phyloP scores from a whole-genome alignment of 2,888 invertebrate species.

The Himalopsyche anomala region DNA sequence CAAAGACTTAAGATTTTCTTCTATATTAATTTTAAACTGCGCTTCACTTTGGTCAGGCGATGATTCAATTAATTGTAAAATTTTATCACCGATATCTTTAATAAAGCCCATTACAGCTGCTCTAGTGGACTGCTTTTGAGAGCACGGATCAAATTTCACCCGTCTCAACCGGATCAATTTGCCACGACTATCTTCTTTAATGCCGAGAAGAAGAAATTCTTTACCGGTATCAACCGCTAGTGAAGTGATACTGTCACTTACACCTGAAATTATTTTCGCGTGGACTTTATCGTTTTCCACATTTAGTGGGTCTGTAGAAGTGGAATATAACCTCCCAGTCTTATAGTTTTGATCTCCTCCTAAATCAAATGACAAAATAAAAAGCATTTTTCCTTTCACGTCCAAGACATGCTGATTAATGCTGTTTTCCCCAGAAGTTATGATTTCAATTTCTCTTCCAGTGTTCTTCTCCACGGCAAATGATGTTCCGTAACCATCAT shows the following conservation, averaged over 20 bases:
- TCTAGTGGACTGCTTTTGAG: background rate
- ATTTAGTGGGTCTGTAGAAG: slow-evolving; percentile 36
- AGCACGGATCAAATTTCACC: slow-evolving; percentile 46
- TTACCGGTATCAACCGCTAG: slow-evolving; percentile 36
- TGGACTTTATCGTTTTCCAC: slow-evolving; percentile 27
- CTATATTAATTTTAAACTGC: background rate
- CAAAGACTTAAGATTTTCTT: background rate
- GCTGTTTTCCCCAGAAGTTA: slow-evolving; percentile 47
- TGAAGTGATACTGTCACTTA: slow-evolving; percentile 35
- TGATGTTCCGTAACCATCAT: slow-evolving; percentile 41
- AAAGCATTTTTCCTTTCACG: slow-evolving; percentile 47
- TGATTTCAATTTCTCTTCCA: slow-evolving; percentile 46
- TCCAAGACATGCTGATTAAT: slow-evolving; percentile 48
- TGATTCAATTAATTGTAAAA: background rate
- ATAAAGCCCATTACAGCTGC: background rate
- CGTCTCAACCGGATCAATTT: slow-evolving; percentile 43
- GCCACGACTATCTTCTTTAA: background rate
- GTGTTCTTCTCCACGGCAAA: slow-evolving; percentile 27
- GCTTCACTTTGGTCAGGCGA: slow-evolving; percentile 8
- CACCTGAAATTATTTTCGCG: slow-evolving; percentile 20
- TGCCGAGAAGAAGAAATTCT: slow-evolving; percentile 38
- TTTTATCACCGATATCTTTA: background rate
- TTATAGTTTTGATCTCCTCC: background rate
- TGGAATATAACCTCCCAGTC: slow-evolving; percentile 41
- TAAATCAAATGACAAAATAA: slow-evolving; percentile 44